phyloP scores from a whole-genome alignment of 2,113 vertebrate species.

The Catharus minimus region DNA sequence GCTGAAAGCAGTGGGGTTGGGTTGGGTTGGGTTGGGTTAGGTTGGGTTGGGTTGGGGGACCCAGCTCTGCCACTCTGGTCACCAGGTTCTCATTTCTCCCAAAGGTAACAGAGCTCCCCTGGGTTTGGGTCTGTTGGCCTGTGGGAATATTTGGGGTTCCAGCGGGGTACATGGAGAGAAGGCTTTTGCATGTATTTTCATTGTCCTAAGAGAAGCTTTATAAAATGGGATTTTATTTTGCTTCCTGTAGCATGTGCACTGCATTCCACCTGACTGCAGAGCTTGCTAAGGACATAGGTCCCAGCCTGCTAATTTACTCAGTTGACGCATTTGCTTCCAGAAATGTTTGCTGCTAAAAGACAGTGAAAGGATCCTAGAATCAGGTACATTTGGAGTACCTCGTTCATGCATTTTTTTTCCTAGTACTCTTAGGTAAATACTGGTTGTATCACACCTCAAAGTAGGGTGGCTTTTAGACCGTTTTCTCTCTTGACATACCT shows the following conservation, averaged over 20 bases:
- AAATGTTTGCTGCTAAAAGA: neutral
- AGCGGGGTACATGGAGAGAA: fast-evolving
- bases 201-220: neutral
- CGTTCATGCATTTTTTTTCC: neutral
- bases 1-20: neutral
- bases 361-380: neutral
- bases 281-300: neutral
- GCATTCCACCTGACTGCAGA: neutral
- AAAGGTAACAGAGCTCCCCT: fast-evolving
- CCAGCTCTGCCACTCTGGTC: neutral
- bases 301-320: neutral
- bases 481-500: neutral
- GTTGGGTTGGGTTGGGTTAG: neutral
- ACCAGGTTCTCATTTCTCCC: neutral
- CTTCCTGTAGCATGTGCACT: neutral
- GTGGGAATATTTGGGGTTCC: neutral
- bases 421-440: neutral
- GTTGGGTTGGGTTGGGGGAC: fast-evolving
- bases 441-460: neutral
- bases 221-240: neutral
- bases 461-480: neutral
- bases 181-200: neutral
- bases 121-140: neutral
- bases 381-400: neutral
- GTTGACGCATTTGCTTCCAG: neutral